Conservation (phyloP, 2,888 invertebrate species). For the Oligia latruncula region DNA sequence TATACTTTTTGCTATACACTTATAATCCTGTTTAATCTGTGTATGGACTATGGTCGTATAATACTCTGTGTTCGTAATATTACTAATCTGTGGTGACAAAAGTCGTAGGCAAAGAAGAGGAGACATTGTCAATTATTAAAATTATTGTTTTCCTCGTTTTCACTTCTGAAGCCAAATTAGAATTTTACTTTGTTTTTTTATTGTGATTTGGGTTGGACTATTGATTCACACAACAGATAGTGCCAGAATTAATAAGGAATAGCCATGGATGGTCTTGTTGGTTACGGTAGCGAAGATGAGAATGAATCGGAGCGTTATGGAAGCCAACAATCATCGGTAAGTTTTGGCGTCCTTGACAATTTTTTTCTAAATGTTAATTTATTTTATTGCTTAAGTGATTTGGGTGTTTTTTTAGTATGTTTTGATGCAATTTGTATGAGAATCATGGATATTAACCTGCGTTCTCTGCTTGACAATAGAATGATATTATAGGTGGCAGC, state of each 20-base stretch:
- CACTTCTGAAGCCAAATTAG: not conserved
- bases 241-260: slow-evolving; percentile 23
- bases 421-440: slow-evolving; percentile 52
- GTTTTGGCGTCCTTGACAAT: slow-evolving; percentile 74
- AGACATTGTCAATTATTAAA: slow-evolving; percentile 28
- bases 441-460: slow-evolving; percentile 84
- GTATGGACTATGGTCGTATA: not conserved
- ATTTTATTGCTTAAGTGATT: slow-evolving; percentile 10
- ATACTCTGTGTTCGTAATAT: not conserved
- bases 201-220: slow-evolving; percentile 23
- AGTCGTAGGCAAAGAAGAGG: slow-evolving; percentile 6
- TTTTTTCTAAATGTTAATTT: not conserved
- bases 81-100: slow-evolving; percentile 15
- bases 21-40: not conserved
- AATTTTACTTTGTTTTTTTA: slow-evolving; percentile 4
- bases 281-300: slow-evolving; percentile 95
- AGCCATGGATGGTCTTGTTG: slow-evolving; percentile 93
- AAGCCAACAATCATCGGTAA: slow-evolving; percentile 80
- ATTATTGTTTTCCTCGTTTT: slow-evolving; percentile 31
- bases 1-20: too few species aligned
- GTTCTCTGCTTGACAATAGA: slow-evolving; percentile 91
- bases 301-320: slow-evolving; percentile 88
- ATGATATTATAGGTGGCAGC: slow-evolving; percentile 88
- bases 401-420: slow-evolving; percentile 14
- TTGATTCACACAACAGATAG: not conserved